Percentiles rank a stretch among this genome's conserved stretches.
These are phyloP conservation scores for Leptogaster cylindrica DNA, from an alignment of 2,888 invertebrate species.

Conservation along the genomic window DNA sequence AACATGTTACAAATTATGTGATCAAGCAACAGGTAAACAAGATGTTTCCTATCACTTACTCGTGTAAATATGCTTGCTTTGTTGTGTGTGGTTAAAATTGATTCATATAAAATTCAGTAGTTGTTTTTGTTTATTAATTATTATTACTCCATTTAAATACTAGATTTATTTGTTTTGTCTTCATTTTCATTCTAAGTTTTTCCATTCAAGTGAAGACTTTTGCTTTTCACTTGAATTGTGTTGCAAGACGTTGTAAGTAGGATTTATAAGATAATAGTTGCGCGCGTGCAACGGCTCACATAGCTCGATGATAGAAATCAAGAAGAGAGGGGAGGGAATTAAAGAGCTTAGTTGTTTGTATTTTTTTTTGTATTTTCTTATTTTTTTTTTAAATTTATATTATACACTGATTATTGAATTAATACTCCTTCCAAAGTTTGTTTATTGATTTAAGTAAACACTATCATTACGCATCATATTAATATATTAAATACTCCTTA, in stretches of 20 bases:
- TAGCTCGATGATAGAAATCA: no score
- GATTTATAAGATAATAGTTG: neutral
- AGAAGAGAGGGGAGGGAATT: no score
- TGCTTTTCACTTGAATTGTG: no score
- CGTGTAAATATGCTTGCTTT: neutral
- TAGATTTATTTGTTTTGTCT: neutral
- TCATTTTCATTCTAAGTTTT: neutral
- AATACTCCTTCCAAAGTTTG: neutral
- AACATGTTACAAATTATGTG: slow-evolving; percentile 7
- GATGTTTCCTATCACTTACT: slow-evolving; percentile 4
- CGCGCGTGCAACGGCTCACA: neutral
- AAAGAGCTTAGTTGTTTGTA: no score
- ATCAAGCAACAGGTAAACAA: slow-evolving; percentile 9
- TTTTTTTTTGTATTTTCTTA: no score
- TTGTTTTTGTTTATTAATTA: neutral
- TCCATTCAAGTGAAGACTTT: no score
- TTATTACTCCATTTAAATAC: neutral
- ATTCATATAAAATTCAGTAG: slow-evolving; percentile 14
- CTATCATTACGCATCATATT: slow-evolving; percentile 7
- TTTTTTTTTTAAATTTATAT: neutral
- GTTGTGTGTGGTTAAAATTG: slow-evolving; percentile 7
- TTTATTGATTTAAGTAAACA: slow-evolving; percentile 1
- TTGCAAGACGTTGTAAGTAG: neutral
- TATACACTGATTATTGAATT: neutral
- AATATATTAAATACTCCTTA: slow-evolving; percentile 10